A percentile compares a stretch with the other conserved stretches of the same genome.
Evolutionary conservation across 2,113 vertebrate genomes (phyloP).

Genomic region (Callospermophilus lateralis): DNA sequence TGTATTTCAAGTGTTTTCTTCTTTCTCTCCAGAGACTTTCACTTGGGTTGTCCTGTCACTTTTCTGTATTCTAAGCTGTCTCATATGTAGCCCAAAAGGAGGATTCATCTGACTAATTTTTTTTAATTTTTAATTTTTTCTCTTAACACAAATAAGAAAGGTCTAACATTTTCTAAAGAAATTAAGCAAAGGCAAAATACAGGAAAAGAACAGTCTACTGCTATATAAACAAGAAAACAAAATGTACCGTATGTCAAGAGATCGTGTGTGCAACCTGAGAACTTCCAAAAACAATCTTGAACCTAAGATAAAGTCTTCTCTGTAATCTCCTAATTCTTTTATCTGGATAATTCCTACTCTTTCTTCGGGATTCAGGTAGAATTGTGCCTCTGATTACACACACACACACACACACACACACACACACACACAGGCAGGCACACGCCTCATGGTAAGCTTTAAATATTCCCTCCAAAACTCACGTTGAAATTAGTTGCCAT

Average conservation of each 20-base stretch:
- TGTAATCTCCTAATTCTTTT: not conserved
- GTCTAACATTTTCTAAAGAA: not conserved
- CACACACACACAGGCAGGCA: not conserved
- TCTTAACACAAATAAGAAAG: not conserved
- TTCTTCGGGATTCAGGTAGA: not conserved
- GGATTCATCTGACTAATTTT: not conserved
- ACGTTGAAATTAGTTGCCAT: not conserved
- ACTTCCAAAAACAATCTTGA: not conserved
- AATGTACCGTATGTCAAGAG: not conserved
- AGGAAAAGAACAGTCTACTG: not conserved
- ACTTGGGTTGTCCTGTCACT: not conserved
- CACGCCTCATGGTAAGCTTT: not conserved
- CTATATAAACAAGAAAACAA: slow-evolving; percentile 23
- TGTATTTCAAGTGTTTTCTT: not conserved
- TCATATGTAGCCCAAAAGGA: not conserved
- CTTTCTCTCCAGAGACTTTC: not conserved
- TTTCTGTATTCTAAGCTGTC: not conserved
- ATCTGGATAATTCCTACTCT: not conserved
- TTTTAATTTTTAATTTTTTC: not conserved
- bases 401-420: not conserved
- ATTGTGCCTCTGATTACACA: not conserved
- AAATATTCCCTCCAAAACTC: not conserved
- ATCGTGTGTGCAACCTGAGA: not conserved
- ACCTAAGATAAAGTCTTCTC: not conserved
- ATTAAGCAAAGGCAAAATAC: slow-evolving; percentile 4